Conservation (phyloP, 2,113 vertebrate genomes). For the Seriola aureovittata region DNA sequence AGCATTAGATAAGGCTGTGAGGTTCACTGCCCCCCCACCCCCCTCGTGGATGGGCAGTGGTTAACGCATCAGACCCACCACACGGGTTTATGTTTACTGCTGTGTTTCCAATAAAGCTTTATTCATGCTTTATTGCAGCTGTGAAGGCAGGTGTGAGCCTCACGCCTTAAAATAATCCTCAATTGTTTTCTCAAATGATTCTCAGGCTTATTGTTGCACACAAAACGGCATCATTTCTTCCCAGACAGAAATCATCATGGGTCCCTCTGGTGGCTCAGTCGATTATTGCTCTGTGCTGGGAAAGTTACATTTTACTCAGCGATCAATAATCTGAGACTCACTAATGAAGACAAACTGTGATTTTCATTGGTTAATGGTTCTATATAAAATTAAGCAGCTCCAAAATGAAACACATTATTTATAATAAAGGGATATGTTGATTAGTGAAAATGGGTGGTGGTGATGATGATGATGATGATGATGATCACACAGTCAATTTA, state of each 20-base stretch:
- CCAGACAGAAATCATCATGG: background rate
- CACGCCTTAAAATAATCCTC: background rate
- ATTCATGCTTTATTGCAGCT: background rate
- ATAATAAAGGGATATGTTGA: background rate
- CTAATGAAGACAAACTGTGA: conserved; percentile 31
- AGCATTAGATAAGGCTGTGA: conserved; percentile 40
- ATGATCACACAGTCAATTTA: background rate
- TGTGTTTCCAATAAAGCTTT: conserved; percentile 18
- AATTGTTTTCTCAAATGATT: background rate
- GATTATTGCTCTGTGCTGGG: conserved; percentile 29
- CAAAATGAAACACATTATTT: conserved; percentile 3
- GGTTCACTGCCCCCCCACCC: background rate
- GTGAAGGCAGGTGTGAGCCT: conserved; percentile 39
- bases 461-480: conserved; percentile 23
- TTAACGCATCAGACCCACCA: background rate
- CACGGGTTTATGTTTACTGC: conserved; percentile 14
- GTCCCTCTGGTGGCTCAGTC: conserved; percentile 42
- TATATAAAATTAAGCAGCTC: background rate
- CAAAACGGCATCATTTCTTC: background rate
- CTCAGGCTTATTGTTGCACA: background rate
- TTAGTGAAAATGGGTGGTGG: background rate
- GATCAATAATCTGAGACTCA: conserved; percentile 18
- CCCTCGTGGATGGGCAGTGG: background rate
- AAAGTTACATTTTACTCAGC: conserved; percentile 15
- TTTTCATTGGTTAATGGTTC: conserved; percentile 14